Evolutionary conservation across 2,797 vertebrate genomes (phyloP).

Genomic region (Anabas testudineus): DNA sequence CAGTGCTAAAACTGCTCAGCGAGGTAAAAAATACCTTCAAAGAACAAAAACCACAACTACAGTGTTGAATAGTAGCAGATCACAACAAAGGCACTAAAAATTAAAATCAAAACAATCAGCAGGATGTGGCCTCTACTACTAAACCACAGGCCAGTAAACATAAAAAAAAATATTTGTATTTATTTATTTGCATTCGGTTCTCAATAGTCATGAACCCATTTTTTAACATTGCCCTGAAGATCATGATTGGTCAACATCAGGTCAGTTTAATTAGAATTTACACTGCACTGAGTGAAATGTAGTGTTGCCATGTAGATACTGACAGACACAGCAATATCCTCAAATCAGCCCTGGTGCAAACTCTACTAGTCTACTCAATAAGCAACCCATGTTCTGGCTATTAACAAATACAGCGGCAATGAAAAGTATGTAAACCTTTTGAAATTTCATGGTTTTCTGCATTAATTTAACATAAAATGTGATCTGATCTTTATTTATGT

Average conservation of each 20-base stretch:
- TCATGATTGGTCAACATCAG: constrained; percentile 17
- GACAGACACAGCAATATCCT: not conserved
- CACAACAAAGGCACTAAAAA: constrained; percentile 77
- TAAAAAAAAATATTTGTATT: constrained; percentile 10
- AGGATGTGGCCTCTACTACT: constrained; percentile 47
- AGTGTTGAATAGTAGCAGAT: constrained; percentile 50
- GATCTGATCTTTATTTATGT: too few species aligned
- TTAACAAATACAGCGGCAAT: not conserved
- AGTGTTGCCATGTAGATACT: constrained; percentile 5
- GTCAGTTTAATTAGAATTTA: constrained; percentile 23
- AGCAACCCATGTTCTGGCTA: not conserved
- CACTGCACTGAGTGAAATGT: constrained; percentile 20
- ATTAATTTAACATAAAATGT: too few species aligned
- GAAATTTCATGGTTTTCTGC: too few species aligned
- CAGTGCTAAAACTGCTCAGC: constrained; percentile 59
- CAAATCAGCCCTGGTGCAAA: constrained; percentile 3
- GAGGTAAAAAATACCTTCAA: constrained; percentile 40
- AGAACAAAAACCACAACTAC: constrained; percentile 47
- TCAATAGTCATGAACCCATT: constrained; percentile 5
- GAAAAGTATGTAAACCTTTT: too few species aligned
- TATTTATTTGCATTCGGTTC: constrained; percentile 20
- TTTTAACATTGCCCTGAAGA: constrained; percentile 2
- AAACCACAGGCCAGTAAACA: constrained; percentile 34
- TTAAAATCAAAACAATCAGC: constrained; percentile 49
- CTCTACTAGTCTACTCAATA: constrained; percentile 34